Evolutionary conservation across 2,797 vertebrate genomes (phyloP), one percentile per base, ranked within the genome.

Genomic region (Denticeps clupeoides): DNA sequence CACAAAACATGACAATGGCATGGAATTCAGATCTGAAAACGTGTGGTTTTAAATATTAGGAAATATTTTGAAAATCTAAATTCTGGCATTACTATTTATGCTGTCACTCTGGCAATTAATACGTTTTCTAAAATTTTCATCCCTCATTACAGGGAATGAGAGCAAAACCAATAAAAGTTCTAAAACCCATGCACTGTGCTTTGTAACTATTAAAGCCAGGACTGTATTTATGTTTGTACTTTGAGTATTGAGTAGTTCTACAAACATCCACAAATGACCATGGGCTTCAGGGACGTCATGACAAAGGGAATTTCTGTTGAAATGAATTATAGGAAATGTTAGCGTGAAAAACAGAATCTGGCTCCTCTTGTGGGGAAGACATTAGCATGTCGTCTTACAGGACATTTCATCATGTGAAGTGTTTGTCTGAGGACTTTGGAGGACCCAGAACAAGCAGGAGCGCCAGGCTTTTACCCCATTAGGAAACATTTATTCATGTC

Each of bases 361-460:
- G 50, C 33, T 38, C 16, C 27, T 47, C 55, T 37, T 44, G 45
- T 21, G 15, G 23, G 35, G 13, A 43, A 38, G 53, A 5, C 18
- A 37, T 37, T 7, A 32, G 61, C 41, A 50, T 26, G 24, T 64
- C 56, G 47, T 41, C 59, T 84, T 81, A 64, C 79, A 65, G 50
- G 38, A 64, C 52, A 54, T 83, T 79, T 74, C 78, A 73, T 82
- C 72, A 81, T 70, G 46, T 12, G 32, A 10, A 28, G 7, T 45
- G 35, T 49, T 49, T 41, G 48, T 56, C 57, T 37, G 28, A 51
- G 27, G 35, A 47, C 37, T 45, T 40, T 38, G 3, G 37, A 38
- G 35, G 40, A 19, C 21, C 27, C 55, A 56, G 51, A 59, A 56
- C 45, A 46, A 49, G 51, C 53, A 57, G 56, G 25, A 54, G 46